A percentile compares a stretch with the other conserved stretches of the same genome.
phyloP scores from a whole-genome alignment of 2,797 vertebrate genomes.

The Lagodon rhomboides region DNA sequence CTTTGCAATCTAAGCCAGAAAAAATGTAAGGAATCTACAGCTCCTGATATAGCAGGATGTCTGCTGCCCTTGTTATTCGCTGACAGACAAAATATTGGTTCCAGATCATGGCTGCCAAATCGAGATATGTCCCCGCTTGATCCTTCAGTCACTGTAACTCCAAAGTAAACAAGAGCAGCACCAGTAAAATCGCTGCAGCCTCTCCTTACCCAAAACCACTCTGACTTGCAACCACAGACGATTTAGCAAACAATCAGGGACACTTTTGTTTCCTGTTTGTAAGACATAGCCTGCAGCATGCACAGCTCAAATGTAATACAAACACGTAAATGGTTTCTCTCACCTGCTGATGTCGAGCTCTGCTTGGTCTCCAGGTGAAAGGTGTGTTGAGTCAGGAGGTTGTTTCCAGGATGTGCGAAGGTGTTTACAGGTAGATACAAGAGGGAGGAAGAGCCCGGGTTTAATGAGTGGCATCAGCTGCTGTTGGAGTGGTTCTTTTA shows the following conservation, averaged over 20 bases:
- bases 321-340: not conserved
- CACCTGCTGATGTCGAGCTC: constrained; percentile 19
- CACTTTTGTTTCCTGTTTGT: not conserved
- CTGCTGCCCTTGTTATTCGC: constrained; percentile 12
- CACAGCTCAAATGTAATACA: not conserved
- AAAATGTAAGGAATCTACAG: not conserved
- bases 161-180: constrained; percentile 11
- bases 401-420: constrained; percentile 40
- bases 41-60: constrained; percentile 10
- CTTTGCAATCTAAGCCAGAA: not conserved
- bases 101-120: constrained; percentile 32
- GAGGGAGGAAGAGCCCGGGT: constrained; percentile 15
- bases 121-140: constrained; percentile 7
- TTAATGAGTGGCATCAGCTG: constrained; percentile 58
- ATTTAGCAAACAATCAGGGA: not conserved
- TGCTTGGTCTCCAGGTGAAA: constrained; percentile 34
- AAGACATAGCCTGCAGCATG: not conserved
- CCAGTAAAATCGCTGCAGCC: not conserved
- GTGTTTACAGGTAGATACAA: constrained; percentile 32
- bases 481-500: constrained; percentile 2
- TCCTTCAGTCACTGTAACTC: not conserved
- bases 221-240: not conserved
- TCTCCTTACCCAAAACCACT: not conserved
- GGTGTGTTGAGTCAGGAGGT: constrained; percentile 5
- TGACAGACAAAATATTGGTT: constrained; percentile 24